Evolutionary conservation across 2,888 invertebrate species (phyloP).

Genomic region (Macrophya annulata): DNA sequence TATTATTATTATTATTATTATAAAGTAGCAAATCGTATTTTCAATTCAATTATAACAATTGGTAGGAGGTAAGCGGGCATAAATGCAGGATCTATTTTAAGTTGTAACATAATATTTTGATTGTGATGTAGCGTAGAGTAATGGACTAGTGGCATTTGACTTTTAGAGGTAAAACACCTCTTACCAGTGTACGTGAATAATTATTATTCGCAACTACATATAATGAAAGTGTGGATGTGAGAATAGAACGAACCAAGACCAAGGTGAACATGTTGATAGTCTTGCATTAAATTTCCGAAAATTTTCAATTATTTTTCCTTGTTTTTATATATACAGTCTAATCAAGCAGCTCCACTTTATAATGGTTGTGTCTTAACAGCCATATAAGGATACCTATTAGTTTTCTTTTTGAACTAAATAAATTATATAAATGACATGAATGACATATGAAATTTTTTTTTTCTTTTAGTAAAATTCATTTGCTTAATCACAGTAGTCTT

Average conservation of each 20-base stretch:
- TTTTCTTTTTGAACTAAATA: not conserved
- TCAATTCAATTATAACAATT: conserved; percentile 17
- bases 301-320: conserved; percentile 18
- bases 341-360: conserved; percentile 57
- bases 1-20: conserved; percentile 38
- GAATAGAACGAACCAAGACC: conserved; percentile 58
- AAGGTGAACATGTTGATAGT: conserved; percentile 71
- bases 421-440: not conserved
- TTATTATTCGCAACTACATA: conserved; percentile 62
- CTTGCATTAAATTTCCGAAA: conserved; percentile 70
- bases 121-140: conserved; percentile 67
- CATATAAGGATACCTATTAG: conserved; percentile 13
- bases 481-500: not conserved
- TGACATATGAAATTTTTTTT: too few species aligned
- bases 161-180: conserved; percentile 32
- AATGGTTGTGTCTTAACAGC: conserved; percentile 71
- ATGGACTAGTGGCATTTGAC: conserved; percentile 56
- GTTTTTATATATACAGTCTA: conserved; percentile 10
- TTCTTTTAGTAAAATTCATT: not conserved
- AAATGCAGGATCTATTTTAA: conserved; percentile 57
- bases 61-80: conserved; percentile 46
- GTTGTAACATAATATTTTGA: conserved; percentile 64
- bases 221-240: conserved; percentile 50
- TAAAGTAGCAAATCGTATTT: conserved; percentile 38
- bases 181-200: conserved; percentile 53